phyloP scores from a whole-genome alignment of 2,888 invertebrate genomes.

The Aspidiotus destructor region DNA sequence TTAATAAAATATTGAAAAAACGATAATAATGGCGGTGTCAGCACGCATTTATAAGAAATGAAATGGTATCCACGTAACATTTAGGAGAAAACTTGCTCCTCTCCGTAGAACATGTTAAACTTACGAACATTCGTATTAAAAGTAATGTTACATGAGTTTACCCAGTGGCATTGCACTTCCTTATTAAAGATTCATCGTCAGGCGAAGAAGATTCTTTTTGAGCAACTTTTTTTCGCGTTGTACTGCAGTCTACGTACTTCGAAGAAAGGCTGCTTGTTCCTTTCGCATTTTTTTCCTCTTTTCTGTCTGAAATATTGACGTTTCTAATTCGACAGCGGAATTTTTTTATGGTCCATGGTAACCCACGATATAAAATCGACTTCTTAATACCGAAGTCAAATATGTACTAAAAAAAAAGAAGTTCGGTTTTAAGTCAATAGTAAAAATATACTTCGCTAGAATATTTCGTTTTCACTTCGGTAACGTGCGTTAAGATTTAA shows the following conservation, averaged over 20 bases:
- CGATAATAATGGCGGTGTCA: slow-evolving; percentile 30
- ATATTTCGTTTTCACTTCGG: too few species aligned
- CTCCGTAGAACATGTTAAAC: slow-evolving; percentile 28
- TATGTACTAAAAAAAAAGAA: too few species aligned
- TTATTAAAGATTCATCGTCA: slow-evolving; percentile 29
- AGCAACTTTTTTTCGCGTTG: background rate
- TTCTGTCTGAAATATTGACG: background rate
- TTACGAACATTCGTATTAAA: slow-evolving; percentile 31
- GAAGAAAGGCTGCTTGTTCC: slow-evolving; percentile 4
- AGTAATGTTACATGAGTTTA: slow-evolving; percentile 27
- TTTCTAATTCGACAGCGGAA: slow-evolving; percentile 3
- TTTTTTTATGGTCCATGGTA: background rate
- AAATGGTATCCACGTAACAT: slow-evolving; percentile 27
- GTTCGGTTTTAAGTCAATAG: too few species aligned
- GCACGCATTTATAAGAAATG: slow-evolving; percentile 31
- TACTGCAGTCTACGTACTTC: background rate
- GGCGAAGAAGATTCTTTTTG: slow-evolving; percentile 13
- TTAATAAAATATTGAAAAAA: slow-evolving; percentile 27
- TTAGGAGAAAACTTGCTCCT: slow-evolving; percentile 23
- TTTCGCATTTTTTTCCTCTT: too few species aligned
- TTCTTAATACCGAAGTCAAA: too few species aligned
- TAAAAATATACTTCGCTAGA: too few species aligned
- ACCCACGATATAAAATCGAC: too few species aligned
- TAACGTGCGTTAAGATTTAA: too few species aligned
- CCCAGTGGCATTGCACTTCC: slow-evolving; percentile 21